phyloP scores from a whole-genome alignment of 2,797 vertebrate genomes.

The Peromyscus nudipes region DNA sequence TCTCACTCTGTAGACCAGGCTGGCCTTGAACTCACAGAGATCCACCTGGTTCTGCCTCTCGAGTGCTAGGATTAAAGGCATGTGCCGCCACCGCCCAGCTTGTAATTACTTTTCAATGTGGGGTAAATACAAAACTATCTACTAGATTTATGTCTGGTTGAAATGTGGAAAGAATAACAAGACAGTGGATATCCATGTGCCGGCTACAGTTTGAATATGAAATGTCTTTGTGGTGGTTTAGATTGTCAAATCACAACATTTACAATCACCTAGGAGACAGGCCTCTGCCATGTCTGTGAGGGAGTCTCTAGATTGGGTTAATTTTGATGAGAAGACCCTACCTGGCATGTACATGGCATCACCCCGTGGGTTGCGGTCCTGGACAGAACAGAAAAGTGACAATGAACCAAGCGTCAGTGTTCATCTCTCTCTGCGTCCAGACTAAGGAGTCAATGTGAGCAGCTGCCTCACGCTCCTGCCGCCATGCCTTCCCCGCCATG shows the following conservation, averaged over 20 bases:
- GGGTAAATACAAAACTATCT: neutral
- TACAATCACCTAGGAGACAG: neutral
- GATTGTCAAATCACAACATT: neutral
- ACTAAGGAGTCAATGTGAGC: neutral
- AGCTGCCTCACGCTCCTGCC: neutral
- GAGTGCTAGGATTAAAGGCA: no score
- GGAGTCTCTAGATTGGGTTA: neutral
- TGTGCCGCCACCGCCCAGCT: no score
- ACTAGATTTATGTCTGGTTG: neutral
- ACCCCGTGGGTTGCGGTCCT: accelerated
- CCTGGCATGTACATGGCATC: no score
- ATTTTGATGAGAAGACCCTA: neutral
- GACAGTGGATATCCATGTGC: neutral
- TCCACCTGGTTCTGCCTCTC: no score
- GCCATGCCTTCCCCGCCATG: neutral
- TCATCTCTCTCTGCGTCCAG: neutral
- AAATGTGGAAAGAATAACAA: neutral
- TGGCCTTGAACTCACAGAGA: no score
- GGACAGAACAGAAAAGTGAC: neutral
- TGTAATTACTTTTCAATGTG: neutral
- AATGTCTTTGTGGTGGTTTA: neutral
- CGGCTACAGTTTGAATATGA: neutral
- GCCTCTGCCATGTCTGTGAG: neutral
- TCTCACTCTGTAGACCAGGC: no score
- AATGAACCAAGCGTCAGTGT: neutral